Base-by-base conservation (phyloP, 2,888 invertebrate genomes). In the Scelioninae gen. 1 region DNA sequence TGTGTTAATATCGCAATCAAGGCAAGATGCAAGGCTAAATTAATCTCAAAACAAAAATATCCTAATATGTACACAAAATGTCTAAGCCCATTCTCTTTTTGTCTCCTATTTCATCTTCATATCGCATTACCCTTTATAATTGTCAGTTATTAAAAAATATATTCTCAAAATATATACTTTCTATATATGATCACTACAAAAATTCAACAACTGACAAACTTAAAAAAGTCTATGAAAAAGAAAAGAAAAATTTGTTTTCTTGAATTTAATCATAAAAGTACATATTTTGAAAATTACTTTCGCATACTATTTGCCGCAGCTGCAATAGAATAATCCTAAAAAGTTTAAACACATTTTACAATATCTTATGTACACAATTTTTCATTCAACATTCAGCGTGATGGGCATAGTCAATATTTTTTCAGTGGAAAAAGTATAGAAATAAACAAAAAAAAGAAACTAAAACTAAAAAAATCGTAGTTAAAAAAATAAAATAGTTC, bases 21-120 rank as follows among this genome's bases (percentile, higher is more conserved):
- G 91, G 91, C 91, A 91, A 91, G 91, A 90, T 89, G 82, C 87
- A 90, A 91, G 91, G 91, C 91, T 89, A 89, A 53, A 72, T 60
- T 66, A 72, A 85, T 88, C 83, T 85, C 84, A 83, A 87, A 85
- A 83, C 79, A 82, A 84, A 85, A 86, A 85, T 87, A 87, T 84
- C 51, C 86, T 89, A 90, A 76, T 91, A 91, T 91, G 65, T 91
- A 91, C 91, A 91, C 84, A 66, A 74, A 81, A 85, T 80, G 53
- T 81, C 79, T 55, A 75, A 79, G 75, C 66, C 79, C 78, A 49
- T 85, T 43, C 31, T 74, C 75, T 62, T 53, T 62, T 51, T 49
- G 47, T 11, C 29, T 45, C 49, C 63, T 60, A 49, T 43, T 65
- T 62, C 38, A 81, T 84, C 65, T 68, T 51, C 53, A 29, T 51